Conservation (phyloP, 2,888 invertebrate species). For the Zaprionus obscuricornis region DNA sequence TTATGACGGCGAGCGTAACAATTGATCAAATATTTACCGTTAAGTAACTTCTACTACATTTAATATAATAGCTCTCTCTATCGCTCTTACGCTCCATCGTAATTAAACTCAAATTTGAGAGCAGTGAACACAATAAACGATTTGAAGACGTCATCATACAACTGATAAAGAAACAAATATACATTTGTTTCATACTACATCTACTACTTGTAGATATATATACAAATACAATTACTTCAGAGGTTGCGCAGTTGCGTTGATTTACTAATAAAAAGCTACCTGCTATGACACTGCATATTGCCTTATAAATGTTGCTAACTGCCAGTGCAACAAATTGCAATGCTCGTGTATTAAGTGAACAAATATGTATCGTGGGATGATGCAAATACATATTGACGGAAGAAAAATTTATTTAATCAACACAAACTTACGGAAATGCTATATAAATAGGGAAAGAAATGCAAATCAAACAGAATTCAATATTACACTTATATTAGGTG, state of each 20-base stretch:
- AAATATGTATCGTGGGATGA: neutral
- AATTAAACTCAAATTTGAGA: neutral
- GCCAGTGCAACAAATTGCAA: too few species aligned
- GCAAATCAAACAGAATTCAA: neutral
- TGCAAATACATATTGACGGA: neutral
- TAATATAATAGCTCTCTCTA: slow-evolving; percentile 17
- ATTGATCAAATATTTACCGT: slow-evolving; percentile 66
- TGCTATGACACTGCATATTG: too few species aligned
- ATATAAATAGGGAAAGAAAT: slow-evolving; percentile 7
- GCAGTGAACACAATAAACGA: too few species aligned
- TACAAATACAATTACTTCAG: too few species aligned
- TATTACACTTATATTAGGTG: neutral
- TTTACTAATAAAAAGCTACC: too few species aligned
- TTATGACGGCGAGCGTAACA: slow-evolving; percentile 28
- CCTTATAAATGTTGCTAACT: too few species aligned
- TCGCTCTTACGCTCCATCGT: neutral
- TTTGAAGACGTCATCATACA: too few species aligned
- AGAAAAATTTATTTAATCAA: neutral
- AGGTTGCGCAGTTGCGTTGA: too few species aligned
- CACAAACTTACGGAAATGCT: slow-evolving; percentile 3
- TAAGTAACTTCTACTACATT: slow-evolving; percentile 1
- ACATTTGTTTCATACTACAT: too few species aligned
- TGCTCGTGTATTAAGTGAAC: too few species aligned
- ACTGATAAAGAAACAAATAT: too few species aligned
- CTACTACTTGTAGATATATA: too few species aligned